Evolutionary conservation across 2,797 vertebrate genomes (phyloP).

Genomic region (Hoplostethus atlanticus): DNA sequence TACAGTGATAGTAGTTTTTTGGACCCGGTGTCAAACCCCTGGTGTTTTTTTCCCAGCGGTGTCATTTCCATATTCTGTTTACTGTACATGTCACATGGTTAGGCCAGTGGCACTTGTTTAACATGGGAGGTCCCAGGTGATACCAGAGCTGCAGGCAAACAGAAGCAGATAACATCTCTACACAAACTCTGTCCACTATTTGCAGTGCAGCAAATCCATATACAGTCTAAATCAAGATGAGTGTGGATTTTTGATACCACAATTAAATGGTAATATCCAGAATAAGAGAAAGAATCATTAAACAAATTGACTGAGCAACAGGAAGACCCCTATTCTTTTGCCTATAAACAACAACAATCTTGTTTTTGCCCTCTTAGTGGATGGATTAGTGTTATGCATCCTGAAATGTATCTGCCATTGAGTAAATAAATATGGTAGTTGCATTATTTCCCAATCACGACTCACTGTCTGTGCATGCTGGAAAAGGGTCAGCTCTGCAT

Average conservation of each 20-base stretch:
- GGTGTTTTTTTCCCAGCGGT: slow-evolving; percentile 46
- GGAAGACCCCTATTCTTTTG: neutral
- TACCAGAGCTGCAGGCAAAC: slow-evolving; percentile 66
- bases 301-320: neutral
- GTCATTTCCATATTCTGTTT: slow-evolving; percentile 70
- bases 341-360: neutral
- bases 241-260: neutral
- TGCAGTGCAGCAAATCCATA: slow-evolving; percentile 37
- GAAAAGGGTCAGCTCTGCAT: slow-evolving; percentile 37
- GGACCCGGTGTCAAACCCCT: slow-evolving; percentile 19
- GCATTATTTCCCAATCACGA: slow-evolving; percentile 15
- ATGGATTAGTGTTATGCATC: neutral
- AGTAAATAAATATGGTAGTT: neutral
- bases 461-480: slow-evolving; percentile 12
- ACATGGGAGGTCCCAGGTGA: slow-evolving; percentile 65
- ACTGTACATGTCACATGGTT: slow-evolving; percentile 70
- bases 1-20: slow-evolving; percentile 4
- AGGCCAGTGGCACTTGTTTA: slow-evolving; percentile 40
- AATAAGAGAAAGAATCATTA: neutral
- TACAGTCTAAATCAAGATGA: neutral
- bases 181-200: slow-evolving; percentile 28
- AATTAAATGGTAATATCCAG: neutral
- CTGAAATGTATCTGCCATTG: neutral
- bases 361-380: neutral
- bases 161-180: slow-evolving; percentile 64